Evolutionary conservation across 2,113 vertebrate species (phyloP), one percentile per base, ranked within the genome.

Genomic region (Paramormyrops kingsleyae): DNA sequence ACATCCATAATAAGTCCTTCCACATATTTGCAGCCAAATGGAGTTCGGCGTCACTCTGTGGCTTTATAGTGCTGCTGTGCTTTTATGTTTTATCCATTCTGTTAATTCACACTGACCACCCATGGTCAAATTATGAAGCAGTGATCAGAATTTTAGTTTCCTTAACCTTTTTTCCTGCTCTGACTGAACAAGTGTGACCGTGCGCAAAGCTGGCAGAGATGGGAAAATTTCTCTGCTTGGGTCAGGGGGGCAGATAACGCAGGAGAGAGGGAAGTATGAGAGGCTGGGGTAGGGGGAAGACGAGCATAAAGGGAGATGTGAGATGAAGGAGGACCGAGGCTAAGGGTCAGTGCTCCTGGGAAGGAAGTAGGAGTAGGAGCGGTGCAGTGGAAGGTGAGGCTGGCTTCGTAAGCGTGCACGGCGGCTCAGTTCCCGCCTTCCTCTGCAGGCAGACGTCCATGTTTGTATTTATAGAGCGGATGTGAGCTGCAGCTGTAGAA

Each of bases 311-410:
- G 85, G 88, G 70, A 27, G 91, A 87, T 89, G 47, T 49, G 77
- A 10, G 13, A 70, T 24, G 21, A 59, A 53, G 86, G 62, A 85
- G 86, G 39, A 13, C 87, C 8, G 31, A 47, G 17, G 31, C 42
- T 44, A 77, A 27, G 42, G 1, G 70, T 10, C 17, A 15, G 9
- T 66, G 24, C 59, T 66, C 1, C n/a, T 27, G 62, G n/a, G 62
- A 62, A 27, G 59, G 50, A 80, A 62, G 12, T 70, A 91, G 88
- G 87, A 8, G 13, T 66, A 92, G 91, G 74, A 39, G 80, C 89
- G 94, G 96, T 2, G 42, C 92, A 42, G 24, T 94, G 91, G 95
- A 94, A 94, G 95, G 94, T 97, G 91, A 96, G 95, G 35, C 8
- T 13, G 24, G 84, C 53, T 21, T 15, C 12, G 39, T 24, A 53